These are phyloP conservation scores for Neogale vison DNA, from an alignment of 2,113 vertebrate genomes.

Conservation along the genomic window DNA sequence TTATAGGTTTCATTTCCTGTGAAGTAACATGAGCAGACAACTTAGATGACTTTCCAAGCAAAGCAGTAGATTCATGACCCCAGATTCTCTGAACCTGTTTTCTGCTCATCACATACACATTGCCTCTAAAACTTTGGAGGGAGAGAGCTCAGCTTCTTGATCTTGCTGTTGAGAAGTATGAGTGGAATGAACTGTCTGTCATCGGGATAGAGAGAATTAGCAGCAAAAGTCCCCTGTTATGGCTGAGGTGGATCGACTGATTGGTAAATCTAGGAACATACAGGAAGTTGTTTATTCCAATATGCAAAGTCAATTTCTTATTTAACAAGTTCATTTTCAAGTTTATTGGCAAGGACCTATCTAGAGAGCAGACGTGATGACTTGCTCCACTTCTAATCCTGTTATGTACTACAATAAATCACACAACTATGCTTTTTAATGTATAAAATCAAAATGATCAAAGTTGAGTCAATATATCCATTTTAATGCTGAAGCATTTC, in stretches of 20 bases:
- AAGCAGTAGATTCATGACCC: neutral
- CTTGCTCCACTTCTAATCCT: neutral
- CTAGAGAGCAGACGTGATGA: neutral
- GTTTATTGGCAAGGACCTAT: neutral
- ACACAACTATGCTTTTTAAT: neutral
- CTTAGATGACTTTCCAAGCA: conserved; percentile 16
- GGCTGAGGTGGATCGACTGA: neutral
- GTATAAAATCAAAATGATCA: neutral
- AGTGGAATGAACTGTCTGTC: neutral
- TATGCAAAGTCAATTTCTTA: neutral
- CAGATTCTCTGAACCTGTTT: neutral
- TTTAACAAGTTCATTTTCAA: neutral
- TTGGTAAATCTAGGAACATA: neutral
- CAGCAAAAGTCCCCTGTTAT: neutral
- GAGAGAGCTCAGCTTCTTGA: neutral
- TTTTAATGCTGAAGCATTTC: neutral
- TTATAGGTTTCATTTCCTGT: conserved; percentile 41
- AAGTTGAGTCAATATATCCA: neutral
- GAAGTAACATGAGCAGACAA: conserved; percentile 10
- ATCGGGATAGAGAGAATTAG: neutral
- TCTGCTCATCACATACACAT: neutral
- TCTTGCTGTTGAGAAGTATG: neutral
- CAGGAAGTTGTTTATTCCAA: neutral
- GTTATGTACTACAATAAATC: neutral
- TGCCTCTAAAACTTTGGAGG: neutral